These are phyloP conservation scores for Latrodectus elegans DNA, from an alignment of 2,888 invertebrate genomes.

Conservation along the genomic window DNA sequence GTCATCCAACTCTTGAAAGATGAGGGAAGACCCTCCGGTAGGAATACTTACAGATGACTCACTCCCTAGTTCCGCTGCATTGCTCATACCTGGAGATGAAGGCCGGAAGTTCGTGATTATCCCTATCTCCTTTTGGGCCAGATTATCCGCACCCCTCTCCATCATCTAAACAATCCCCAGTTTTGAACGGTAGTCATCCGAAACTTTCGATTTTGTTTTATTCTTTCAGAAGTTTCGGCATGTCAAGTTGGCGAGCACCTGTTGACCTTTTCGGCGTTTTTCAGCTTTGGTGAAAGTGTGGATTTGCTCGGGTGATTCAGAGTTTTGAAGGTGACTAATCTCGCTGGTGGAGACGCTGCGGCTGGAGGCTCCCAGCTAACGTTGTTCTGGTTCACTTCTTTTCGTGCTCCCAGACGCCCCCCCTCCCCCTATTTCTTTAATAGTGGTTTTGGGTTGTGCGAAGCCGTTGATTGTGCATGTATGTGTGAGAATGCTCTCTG, in stretches of 20 bases:
- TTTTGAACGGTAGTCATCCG: constrained; percentile 7
- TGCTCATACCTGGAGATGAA: constrained; percentile 3
- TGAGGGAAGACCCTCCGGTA: neutral
- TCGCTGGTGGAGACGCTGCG: neutral
- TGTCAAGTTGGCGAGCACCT: constrained; percentile 39
- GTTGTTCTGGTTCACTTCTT: neutral
- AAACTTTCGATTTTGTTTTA: too few species aligned
- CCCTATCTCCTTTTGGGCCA: neutral
- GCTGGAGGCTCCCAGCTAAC: neutral
- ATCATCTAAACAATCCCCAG: neutral
- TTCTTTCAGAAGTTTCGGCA: neutral
- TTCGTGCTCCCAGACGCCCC: neutral
- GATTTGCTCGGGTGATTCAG: constrained; percentile 47
- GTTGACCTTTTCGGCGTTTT: constrained; percentile 27
- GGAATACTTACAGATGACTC: constrained; percentile 24
- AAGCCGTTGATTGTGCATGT: neutral
- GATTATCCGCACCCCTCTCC: neutral
- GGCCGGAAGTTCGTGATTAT: constrained; percentile 50
- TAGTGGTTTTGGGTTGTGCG: neutral
- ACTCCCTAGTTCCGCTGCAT: constrained; percentile 18
- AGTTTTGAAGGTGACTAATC: constrained; percentile 21
- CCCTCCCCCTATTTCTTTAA: neutral
- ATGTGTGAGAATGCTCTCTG: neutral
- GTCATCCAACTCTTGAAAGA: neutral
- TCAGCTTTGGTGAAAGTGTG: constrained; percentile 22